Percentiles rank a stretch among this genome's conserved stretches.
Conservation (phyloP, 2,888 invertebrate genomes). For the Spilosoma lubricipeda region DNA sequence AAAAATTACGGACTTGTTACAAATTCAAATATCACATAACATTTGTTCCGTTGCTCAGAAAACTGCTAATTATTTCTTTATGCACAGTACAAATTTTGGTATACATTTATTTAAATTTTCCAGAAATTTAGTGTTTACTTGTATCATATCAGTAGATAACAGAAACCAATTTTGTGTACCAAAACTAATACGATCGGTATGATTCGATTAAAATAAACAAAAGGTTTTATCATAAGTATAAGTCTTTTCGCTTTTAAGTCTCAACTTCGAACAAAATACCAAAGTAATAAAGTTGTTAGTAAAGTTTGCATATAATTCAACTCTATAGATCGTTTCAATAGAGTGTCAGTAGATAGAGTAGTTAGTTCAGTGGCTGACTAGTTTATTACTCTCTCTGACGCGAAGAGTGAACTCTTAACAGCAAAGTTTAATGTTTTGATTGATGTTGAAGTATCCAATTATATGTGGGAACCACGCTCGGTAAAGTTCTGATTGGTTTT, state of each 20-base stretch:
- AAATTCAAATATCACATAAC: neutral
- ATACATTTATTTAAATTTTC: no score
- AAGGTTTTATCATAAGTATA: no score
- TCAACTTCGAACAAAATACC: neutral
- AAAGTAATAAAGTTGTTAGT: neutral
- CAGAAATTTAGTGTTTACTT: no score
- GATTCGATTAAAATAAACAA: neutral
- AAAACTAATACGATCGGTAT: no score
- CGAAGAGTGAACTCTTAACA: conserved; percentile 9
- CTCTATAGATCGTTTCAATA: neutral
- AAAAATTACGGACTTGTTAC: no score
- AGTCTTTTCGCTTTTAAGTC: neutral
- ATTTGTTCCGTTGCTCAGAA: neutral
- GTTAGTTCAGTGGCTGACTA: conserved; percentile 5
- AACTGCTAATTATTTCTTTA: neutral
- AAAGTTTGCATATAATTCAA: neutral
- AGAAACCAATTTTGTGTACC: no score
- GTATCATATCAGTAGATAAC: no score
- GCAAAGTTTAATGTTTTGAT: conserved; percentile 23
- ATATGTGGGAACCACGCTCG: conserved; percentile 11
- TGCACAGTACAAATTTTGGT: no score
- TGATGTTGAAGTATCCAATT: conserved; percentile 15
- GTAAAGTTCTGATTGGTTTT: conserved; percentile 10
- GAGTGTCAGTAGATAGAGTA: conserved; percentile 12
- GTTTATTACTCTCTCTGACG: conserved; percentile 13